Conservation (phyloP, 2,113 vertebrate genomes). For the Ornithorhynchus anatinus region DNA sequence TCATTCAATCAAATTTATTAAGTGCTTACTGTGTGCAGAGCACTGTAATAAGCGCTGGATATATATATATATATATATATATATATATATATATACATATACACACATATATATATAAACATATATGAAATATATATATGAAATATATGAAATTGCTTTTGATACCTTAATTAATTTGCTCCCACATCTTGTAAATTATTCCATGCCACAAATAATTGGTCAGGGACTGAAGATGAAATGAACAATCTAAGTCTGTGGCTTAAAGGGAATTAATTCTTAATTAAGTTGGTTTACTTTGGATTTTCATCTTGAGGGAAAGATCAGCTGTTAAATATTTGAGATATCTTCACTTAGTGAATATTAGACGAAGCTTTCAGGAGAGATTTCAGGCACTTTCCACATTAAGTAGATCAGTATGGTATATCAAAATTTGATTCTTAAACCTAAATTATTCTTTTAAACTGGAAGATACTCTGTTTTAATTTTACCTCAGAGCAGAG, state of each 20-base stretch:
- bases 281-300: slow-evolving; percentile 58
- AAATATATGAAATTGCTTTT: slow-evolving; percentile 22
- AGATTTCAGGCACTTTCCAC: slow-evolving; percentile 41
- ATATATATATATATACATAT: too few relatives aligned
- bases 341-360: slow-evolving; percentile 21
- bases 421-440: slow-evolving; percentile 12
- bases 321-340: slow-evolving; percentile 43
- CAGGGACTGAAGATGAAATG: slow-evolving; percentile 31
- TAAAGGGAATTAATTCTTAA: slow-evolving; percentile 68
- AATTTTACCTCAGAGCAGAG: background rate
- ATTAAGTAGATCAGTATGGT: slow-evolving; percentile 15
- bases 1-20: too few relatives aligned
- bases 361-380: slow-evolving; percentile 35
- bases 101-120: too few relatives aligned
- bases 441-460: background rate
- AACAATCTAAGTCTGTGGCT: slow-evolving; percentile 47
- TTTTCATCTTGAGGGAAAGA: slow-evolving; percentile 54
- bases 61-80: too few relatives aligned
- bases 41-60: too few relatives aligned
- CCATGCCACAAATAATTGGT: slow-evolving; percentile 50
- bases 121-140: too few relatives aligned
- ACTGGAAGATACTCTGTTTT: background rate
- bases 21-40: too few relatives aligned
- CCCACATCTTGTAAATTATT: slow-evolving; percentile 43
- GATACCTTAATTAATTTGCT: slow-evolving; percentile 55